Conservation (phyloP, 35 echinoderm and acorn worm genomes). For the Holothuria glaberrima region DNA sequence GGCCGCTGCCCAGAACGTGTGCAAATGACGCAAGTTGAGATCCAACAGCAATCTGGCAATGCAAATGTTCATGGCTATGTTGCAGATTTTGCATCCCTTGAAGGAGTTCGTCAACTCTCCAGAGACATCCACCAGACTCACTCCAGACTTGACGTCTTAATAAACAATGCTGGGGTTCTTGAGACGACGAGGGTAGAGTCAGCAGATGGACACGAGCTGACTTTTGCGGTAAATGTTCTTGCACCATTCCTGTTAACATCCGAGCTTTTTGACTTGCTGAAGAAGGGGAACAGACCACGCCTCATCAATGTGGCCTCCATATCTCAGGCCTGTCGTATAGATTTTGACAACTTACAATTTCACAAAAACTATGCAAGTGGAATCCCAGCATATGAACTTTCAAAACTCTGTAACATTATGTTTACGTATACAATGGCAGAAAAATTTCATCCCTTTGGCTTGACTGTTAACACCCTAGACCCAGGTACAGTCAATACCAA, state of each 20-base stretch:
- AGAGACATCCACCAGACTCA: constrained; percentile 74
- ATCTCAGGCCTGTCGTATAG: constrained; percentile 56
- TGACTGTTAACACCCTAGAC: constrained; percentile 83
- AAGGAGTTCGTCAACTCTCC: constrained; percentile 70
- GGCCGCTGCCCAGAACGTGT: constrained; percentile 66
- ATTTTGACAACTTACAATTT: constrained; percentile 68
- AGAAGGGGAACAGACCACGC: constrained; percentile 64
- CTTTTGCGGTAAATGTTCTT: constrained; percentile 93
- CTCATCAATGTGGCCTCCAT: constrained; percentile 93
- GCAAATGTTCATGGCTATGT: constrained; percentile 67
- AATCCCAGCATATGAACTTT: constrained; percentile 71
- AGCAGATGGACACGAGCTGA: constrained; percentile 85
- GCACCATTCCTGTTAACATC: constrained; percentile 91
- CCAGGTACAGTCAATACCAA: constrained; percentile 96
- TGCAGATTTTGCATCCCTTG: constrained; percentile 76
- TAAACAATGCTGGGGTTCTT: constrained; percentile 94
- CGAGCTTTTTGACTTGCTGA: constrained; percentile 77
- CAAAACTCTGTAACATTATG: constrained; percentile 83
- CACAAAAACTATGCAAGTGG: constrained; percentile 66
- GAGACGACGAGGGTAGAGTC: constrained; percentile 59
- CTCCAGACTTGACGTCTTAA: constrained; percentile 74
- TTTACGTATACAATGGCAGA: constrained; percentile 82
- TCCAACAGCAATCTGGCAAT: constrained; percentile 74
- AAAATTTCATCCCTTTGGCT: constrained; percentile 46
- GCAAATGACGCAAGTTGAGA: constrained; percentile 59